Evolutionary conservation across 1,140 invertebrate genomes (phyloP).

Genomic region (Cydia pomonella): DNA sequence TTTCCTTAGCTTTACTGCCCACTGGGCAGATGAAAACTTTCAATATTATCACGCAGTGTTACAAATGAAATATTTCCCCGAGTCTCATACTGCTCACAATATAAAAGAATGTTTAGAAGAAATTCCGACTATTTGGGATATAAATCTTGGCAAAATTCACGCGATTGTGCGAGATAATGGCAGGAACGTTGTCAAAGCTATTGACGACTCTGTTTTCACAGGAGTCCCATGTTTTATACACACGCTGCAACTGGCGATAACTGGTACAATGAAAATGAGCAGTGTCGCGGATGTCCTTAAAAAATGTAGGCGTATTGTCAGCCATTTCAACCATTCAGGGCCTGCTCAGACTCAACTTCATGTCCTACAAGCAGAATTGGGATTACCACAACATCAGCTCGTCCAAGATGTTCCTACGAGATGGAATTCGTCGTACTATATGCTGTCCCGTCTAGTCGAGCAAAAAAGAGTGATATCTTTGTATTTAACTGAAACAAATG

Average conservation of each 20-base stretch:
- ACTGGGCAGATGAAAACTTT: conserved; percentile 31
- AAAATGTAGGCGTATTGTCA: conserved; percentile 47
- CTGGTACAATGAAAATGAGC: conserved; percentile 38
- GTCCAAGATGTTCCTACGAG: conserved; percentile 52
- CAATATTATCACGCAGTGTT: conserved; percentile 15
- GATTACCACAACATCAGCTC: conserved; percentile 49
- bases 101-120: conserved; percentile 2
- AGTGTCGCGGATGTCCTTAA: conserved; percentile 32
- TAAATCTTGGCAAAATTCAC: not conserved
- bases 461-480: too few relatives aligned
- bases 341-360: conserved; percentile 47
- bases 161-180: conserved; percentile 36
- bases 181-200: conserved; percentile 16
- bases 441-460: too few relatives aligned
- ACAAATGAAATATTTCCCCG: conserved; percentile 35
- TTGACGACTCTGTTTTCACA: not conserved
- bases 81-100: conserved; percentile 2
- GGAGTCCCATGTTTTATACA: conserved; percentile 11
- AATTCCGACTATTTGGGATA: conserved; percentile 1
- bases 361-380: conserved; percentile 47
- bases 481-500: too few relatives aligned
- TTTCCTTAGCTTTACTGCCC: conserved; percentile 36
- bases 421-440: conserved; percentile 55
- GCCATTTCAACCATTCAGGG: conserved; percentile 50
- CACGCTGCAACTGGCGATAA: conserved; percentile 6